Percentiles rank a stretch among this genome's conserved stretches.
Evolutionary conservation across 2,888 invertebrate genomes (phyloP).

Genomic region (Orchesella flavescens): DNA sequence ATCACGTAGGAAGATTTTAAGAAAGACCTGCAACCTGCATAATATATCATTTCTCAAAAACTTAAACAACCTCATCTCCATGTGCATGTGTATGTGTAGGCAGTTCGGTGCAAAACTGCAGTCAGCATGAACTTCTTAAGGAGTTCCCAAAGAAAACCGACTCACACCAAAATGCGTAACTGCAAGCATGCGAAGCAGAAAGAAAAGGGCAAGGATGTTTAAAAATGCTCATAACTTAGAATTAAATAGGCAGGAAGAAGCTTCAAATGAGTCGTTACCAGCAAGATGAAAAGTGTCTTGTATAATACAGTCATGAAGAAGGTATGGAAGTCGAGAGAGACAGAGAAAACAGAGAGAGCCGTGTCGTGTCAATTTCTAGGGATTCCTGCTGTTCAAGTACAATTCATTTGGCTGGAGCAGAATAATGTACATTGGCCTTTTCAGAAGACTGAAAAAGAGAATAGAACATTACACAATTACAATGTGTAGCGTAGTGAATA

Average conservation of each 20-base stretch:
- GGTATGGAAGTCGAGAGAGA: slow-evolving; percentile 3
- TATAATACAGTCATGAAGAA: not conserved
- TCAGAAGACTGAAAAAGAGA: not conserved
- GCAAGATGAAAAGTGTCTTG: not conserved
- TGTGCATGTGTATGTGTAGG: too few species aligned
- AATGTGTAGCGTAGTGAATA: too few species aligned
- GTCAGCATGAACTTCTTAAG: too few species aligned
- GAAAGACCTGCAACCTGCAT: too few species aligned
- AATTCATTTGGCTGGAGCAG: slow-evolving; percentile 5
- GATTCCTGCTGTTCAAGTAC: slow-evolving; percentile 45
- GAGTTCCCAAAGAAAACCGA: too few species aligned
- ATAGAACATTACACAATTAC: too few species aligned
- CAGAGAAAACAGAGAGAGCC: slow-evolving; percentile 7
- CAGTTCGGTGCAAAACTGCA: too few species aligned
- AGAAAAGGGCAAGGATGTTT: not conserved
- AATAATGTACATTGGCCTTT: not conserved
- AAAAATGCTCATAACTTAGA: slow-evolving; percentile 34
- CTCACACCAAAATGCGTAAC: too few species aligned
- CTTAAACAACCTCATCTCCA: too few species aligned
- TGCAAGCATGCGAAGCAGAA: not conserved
- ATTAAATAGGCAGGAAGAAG: slow-evolving; percentile 26
- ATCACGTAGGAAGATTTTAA: too few species aligned
- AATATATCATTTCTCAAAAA: too few species aligned
- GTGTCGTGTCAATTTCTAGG: slow-evolving; percentile 32
- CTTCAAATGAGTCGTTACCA: slow-evolving; percentile 36